A percentile compares a stretch with the other conserved stretches of the same genome.
phyloP scores from a whole-genome alignment of 1,140 invertebrate genomes.

The Pararge aegeria region DNA sequence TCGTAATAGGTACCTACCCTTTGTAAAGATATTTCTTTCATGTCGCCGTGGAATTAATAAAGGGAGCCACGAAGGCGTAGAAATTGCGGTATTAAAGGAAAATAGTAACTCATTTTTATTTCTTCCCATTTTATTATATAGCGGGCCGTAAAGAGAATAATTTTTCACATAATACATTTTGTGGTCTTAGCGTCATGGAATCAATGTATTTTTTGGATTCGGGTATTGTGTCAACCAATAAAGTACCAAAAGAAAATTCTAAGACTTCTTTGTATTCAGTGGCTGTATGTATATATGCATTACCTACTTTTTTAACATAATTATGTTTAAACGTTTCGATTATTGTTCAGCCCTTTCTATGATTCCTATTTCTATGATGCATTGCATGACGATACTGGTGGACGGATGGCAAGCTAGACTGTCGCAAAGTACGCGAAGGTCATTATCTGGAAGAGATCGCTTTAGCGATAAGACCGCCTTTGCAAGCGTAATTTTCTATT shows the following conservation, averaged over 20 bases:
- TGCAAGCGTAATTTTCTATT: no score
- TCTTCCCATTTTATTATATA: constrained; percentile 8
- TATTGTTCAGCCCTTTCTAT: no score
- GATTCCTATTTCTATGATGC: no score
- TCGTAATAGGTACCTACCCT: neutral
- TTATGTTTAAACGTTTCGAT: no score
- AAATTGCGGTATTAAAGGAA: constrained; percentile 23
- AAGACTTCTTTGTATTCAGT: no score
- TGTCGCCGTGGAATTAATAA: constrained; percentile 16
- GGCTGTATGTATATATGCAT: no score
- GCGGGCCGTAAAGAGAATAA: constrained; percentile 5
- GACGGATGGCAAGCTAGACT: no score
- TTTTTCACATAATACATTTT: constrained; percentile 12
- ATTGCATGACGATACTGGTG: no score
- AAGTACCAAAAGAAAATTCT: neutral
- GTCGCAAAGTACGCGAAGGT: no score
- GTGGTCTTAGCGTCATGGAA: neutral
- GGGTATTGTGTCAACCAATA: neutral
- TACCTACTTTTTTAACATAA: no score
- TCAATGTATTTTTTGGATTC: neutral
- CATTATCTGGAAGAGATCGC: no score
- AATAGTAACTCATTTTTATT: constrained; percentile 20
- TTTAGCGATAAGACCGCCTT: no score
- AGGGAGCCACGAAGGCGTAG: constrained; percentile 13
- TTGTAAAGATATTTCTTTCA: constrained; percentile 16